Base-by-base conservation (phyloP, 92 coral and sea anemone species). In the Anthopleura xanthogrammica region DNA sequence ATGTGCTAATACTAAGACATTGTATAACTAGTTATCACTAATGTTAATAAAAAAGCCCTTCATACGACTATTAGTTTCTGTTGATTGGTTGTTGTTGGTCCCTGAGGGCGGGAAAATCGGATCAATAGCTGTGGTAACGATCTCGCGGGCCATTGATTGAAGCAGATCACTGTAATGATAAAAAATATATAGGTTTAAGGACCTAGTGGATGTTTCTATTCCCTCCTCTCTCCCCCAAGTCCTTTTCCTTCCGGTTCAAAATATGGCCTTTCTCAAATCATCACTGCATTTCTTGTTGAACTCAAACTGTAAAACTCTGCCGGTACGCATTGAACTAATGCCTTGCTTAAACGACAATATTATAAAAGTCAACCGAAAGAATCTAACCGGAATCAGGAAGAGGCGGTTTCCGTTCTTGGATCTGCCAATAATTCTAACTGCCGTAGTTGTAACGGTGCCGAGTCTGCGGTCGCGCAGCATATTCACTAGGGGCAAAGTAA, bases 121-220 rank as follows among this genome's bases (percentile, higher is more conserved):
- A 50, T 93, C 91, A 22, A 93, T 90, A 12, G 97, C 97, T 64
- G 82, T 79, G 70, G 83, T 64, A 19, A 90, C 91, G 78, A 93
- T 86, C n/a, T 86, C 90, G 52, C 89, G 60, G 12, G 92, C 88
- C 52, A 93, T 75, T 29, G 81, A 87, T 19, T 89, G 83, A 24
- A 93, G 74, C 66, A 93, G 40, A 2, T 87, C 90, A 75, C 94
- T 93, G 52, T 7, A 65, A 76, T 12, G 75, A 40, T 52, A 83
- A 58, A 73, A 7, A 8, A 73, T n/a, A 40, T 0, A 36, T 20
- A 12, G 52, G 46, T 42, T 46, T 46, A 46, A 46, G 5, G 50
- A 5, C 9, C 7, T 46, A 5, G 50, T 46, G 50, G 50, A 9
- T 6, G 50, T 46, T 46, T 46, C 50, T 54, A 54, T 54, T 11